Percentiles rank a stretch among this genome's conserved stretches.
Evolutionary conservation across 2,797 vertebrate species (phyloP).

Genomic region (Enoplosus armatus): DNA sequence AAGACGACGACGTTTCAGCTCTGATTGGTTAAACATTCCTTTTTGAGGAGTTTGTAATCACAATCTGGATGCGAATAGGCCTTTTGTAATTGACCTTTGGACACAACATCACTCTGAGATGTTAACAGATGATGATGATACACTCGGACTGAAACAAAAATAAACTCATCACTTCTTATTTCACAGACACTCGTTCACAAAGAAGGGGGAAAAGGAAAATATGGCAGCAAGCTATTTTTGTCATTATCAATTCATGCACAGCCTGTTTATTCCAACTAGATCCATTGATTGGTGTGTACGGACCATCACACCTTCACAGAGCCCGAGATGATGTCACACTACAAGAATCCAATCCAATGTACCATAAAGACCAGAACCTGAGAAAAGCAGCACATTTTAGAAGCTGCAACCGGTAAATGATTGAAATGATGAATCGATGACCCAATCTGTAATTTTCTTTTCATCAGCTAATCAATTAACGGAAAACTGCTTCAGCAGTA

Average conservation of each 20-base stretch:
- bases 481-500: neutral
- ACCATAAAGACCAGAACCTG: neutral
- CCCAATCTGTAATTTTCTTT: conserved; percentile 18
- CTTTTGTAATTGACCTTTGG: neutral
- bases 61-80: neutral
- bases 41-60: neutral
- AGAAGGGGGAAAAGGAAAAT: too few relatives aligned
- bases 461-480: conserved; percentile 6
- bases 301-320: neutral
- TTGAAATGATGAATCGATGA: neutral
- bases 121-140: too few relatives aligned
- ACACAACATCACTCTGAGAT: neutral
- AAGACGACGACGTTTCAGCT: neutral
- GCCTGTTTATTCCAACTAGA: too few relatives aligned
- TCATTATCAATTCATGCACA: neutral
- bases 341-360: neutral
- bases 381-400: neutral
- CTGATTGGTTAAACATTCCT: neutral
- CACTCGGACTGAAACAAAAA: neutral
- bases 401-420: neutral
- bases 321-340: neutral
- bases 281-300: too few relatives aligned
- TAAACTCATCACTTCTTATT: neutral
- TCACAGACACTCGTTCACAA: neutral
- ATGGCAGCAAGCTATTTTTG: too few relatives aligned